These are phyloP conservation scores for Sebastes iracundus DNA, from an alignment of 2,797 vertebrate genomes.

Conservation along the genomic window DNA sequence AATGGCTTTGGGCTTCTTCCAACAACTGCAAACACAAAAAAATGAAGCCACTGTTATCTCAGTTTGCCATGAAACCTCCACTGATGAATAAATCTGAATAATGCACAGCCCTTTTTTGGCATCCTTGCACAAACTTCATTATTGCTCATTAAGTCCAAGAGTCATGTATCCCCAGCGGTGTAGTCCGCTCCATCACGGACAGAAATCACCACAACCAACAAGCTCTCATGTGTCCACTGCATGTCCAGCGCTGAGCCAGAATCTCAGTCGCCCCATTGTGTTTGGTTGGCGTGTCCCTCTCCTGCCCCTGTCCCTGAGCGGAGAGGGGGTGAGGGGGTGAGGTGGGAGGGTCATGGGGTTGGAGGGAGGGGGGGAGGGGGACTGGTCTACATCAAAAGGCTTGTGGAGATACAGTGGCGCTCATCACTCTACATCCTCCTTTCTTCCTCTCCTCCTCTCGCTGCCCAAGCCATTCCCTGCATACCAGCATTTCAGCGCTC, in stretches of 20 bases:
- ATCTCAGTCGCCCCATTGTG: conserved; percentile 72
- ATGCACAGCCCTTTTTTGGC: conserved; percentile 7
- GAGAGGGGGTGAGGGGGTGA: conserved; percentile 14
- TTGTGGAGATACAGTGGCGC: conserved; percentile 81
- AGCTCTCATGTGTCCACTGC: background rate
- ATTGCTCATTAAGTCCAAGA: conserved; percentile 33
- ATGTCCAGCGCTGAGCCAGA: background rate
- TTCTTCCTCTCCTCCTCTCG: conserved; percentile 80
- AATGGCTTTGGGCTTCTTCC: conserved; percentile 33
- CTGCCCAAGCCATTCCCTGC: conserved; percentile 79
- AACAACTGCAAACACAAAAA: conserved; percentile 27
- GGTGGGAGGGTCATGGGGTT: conserved; percentile 17
- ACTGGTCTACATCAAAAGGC: conserved; percentile 81
- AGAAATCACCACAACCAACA: conserved; percentile 10
- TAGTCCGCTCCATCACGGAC: background rate
- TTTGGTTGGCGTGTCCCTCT: conserved; percentile 64
- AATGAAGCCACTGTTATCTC: conserved; percentile 24
- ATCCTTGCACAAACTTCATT: conserved; percentile 20
- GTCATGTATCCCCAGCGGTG: conserved; percentile 5
- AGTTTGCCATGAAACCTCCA: conserved; percentile 14
- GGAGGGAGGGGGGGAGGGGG: conserved; percentile 4
- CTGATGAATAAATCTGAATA: conserved; percentile 48
- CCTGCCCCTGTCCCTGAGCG: conserved; percentile 65
- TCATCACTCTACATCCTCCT: conserved; percentile 84
- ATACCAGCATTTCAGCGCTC: conserved; percentile 85